Percentiles rank a stretch among this genome's conserved stretches.
These are phyloP conservation scores for Amblyjoppa fuscipennis DNA, from an alignment of 2,888 invertebrate species.

Conservation along the genomic window DNA sequence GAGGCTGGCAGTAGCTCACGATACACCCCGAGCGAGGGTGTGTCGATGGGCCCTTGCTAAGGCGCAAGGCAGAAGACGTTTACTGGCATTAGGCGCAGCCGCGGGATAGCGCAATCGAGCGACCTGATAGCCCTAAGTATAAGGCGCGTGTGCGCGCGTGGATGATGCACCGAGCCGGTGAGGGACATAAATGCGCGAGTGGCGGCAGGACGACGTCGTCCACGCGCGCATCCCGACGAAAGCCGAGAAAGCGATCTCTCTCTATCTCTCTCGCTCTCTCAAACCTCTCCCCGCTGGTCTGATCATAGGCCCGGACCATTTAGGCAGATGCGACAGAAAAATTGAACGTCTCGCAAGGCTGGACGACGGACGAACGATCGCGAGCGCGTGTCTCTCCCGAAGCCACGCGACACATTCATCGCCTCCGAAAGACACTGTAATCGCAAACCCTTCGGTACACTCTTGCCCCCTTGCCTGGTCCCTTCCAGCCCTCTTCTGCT, in stretches of 20 bases:
- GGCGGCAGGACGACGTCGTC: conserved; percentile 7
- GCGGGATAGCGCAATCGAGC: conserved; percentile 39
- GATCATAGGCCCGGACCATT: conserved; percentile 78
- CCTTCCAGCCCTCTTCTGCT: conserved; percentile 27
- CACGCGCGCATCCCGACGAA: conserved; percentile 21
- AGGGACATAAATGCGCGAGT: conserved; percentile 37
- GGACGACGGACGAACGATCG: not conserved
- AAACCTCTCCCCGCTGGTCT: conserved; percentile 43
- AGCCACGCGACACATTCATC: conserved; percentile 78
- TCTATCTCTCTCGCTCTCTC: conserved; percentile 2
- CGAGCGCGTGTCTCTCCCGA: conserved; percentile 65
- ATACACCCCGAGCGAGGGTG: conserved; percentile 8
- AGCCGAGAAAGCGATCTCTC: not conserved
- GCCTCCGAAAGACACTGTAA: conserved; percentile 9
- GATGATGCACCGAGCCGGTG: conserved; percentile 20
- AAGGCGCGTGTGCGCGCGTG: conserved; percentile 11
- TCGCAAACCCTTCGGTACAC: conserved; percentile 23
- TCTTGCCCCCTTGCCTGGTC: not conserved
- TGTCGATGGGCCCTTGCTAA: not conserved
- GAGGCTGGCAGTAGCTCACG: not conserved
- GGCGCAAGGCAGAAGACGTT: conserved; percentile 19
- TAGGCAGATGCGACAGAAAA: conserved; percentile 81
- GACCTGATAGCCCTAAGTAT: conserved; percentile 36
- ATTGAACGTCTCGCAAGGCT: conserved; percentile 72
- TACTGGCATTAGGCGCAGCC: conserved; percentile 48